phyloP scores from a whole-genome alignment of 37 sponge, comb jelly and placozoan species.

The Diacarnus erythraeanus region DNA sequence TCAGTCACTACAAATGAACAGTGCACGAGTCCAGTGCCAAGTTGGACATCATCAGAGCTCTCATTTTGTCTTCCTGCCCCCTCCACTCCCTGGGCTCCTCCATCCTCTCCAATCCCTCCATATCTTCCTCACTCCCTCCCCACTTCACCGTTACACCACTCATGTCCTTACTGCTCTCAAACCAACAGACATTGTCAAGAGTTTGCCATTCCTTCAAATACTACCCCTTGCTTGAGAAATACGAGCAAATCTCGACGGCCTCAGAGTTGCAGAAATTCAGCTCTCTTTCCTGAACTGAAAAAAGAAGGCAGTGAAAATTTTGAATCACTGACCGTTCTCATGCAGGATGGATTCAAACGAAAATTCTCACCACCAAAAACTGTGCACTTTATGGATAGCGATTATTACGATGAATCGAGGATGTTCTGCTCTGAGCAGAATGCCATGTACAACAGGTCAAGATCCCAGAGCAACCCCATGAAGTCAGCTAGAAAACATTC shows the following conservation, averaged over 20 bases:
- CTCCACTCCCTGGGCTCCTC: conserved; percentile 61
- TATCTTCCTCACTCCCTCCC: neutral
- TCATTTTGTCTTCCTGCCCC: conserved; percentile 43
- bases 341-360: neutral
- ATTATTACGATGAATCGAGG: neutral
- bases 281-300: neutral
- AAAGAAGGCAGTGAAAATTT: neutral
- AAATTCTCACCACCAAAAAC: neutral
- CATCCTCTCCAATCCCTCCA: conserved; percentile 30
- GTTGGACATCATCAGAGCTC: conserved; percentile 43
- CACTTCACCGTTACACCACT: conserved; percentile 9
- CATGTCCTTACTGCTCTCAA: neutral
- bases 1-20: conserved; percentile 14
- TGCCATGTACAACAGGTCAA: neutral
- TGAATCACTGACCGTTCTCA: too few relatives aligned
- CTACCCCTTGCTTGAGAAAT: neutral
- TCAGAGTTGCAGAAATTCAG: neutral
- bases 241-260: neutral
- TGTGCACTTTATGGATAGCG: neutral
- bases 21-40: conserved; percentile 27
- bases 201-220: neutral
- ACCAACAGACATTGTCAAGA: neutral
- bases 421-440: neutral
- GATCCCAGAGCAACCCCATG: conserved; percentile 36
- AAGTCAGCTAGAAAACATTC: neutral